These are phyloP conservation scores for Menidia menidia DNA, from an alignment of 2,797 vertebrate genomes.

Conservation along the genomic window DNA sequence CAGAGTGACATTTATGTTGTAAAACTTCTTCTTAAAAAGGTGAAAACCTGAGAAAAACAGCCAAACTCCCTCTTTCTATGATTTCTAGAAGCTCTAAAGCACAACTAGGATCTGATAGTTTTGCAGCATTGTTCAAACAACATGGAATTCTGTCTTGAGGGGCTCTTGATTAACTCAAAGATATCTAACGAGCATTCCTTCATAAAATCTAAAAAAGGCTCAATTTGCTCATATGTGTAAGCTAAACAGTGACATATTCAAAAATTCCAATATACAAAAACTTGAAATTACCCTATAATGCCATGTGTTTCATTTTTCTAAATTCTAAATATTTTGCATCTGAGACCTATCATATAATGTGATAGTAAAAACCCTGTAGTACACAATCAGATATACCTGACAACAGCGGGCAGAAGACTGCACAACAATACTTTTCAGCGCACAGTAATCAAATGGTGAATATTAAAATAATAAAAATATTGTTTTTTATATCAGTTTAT, in stretches of 20 bases:
- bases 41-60: slow-evolving; percentile 15
- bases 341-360: no score
- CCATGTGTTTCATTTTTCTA: no score
- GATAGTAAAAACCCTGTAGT: no score
- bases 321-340: no score
- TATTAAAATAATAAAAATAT: no score
- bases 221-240: neutral
- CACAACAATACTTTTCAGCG: no score
- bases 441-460: no score
- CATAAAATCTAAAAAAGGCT: slow-evolving; percentile 53
- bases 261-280: neutral
- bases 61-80: slow-evolving; percentile 71
- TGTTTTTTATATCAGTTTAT: no score
- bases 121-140: slow-evolving; percentile 72
- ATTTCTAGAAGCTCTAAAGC: slow-evolving; percentile 44
- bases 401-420: no score
- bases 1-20: slow-evolving; percentile 5
- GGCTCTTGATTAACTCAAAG: slow-evolving; percentile 53
- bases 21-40: neutral
- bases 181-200: slow-evolving; percentile 66
- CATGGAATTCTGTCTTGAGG: slow-evolving; percentile 73
- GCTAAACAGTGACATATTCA: neutral
- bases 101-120: slow-evolving; percentile 51
- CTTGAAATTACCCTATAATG: neutral
- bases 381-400: no score